Percentiles rank a stretch among this genome's conserved stretches.
Conservation (phyloP, 2,888 invertebrate genomes). For the Epirrhoe tristata region DNA sequence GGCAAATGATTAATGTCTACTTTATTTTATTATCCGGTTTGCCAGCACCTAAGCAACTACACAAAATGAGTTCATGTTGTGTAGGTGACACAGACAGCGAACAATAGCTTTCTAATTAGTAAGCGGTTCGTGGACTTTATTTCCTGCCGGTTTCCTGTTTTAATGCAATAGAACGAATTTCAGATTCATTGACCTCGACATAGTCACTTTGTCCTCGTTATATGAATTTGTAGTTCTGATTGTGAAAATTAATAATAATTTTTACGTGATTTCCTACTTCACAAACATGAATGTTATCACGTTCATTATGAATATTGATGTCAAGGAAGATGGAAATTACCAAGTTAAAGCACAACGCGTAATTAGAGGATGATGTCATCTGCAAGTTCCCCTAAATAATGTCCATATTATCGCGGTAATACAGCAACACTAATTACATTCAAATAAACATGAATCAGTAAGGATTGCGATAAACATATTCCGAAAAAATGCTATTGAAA, state of each 20-base stretch:
- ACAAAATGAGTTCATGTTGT: constrained; percentile 48
- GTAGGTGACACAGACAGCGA: constrained; percentile 47
- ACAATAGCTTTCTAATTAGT: constrained; percentile 62
- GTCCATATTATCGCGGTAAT: constrained; percentile 45
- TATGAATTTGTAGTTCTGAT: constrained; percentile 9
- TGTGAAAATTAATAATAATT: too few species aligned
- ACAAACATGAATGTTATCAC: constrained; percentile 10
- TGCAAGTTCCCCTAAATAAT: constrained; percentile 53
- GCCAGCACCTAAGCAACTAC: constrained; percentile 43
- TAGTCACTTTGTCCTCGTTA: constrained; percentile 38
- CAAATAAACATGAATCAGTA: constrained; percentile 30
- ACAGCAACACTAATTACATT: constrained; percentile 37
- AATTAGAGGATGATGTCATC: constrained; percentile 60
- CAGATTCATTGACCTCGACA: constrained; percentile 61
- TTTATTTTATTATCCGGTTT: constrained; percentile 43
- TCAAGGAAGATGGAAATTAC: constrained; percentile 37
- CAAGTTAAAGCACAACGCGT: constrained; percentile 31
- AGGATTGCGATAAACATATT: constrained; percentile 20
- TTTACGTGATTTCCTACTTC: constrained; percentile 10
- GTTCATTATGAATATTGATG: constrained; percentile 27
- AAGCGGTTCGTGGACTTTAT: constrained; percentile 60
- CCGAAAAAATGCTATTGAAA: constrained; percentile 17
- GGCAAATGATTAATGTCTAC: constrained; percentile 20
- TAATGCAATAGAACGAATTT: constrained; percentile 56
- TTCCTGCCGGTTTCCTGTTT: constrained; percentile 72